These are phyloP conservation scores for Diceros bicornis DNA, from an alignment of 2,797 vertebrate genomes.

Conservation along the genomic window DNA sequence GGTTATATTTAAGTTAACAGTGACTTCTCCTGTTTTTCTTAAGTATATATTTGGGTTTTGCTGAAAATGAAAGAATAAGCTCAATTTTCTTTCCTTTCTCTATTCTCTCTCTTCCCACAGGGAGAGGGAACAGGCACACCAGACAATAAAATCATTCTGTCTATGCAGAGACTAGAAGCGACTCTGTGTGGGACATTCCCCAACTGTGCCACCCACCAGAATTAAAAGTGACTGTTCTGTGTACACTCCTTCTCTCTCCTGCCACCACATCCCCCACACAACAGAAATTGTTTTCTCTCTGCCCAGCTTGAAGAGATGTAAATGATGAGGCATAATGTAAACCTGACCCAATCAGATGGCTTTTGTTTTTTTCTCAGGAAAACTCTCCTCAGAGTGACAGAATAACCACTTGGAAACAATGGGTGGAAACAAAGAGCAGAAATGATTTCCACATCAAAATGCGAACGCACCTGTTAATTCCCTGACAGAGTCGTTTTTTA, in stretches of 20 bases:
- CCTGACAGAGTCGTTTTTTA: constrained; percentile 64
- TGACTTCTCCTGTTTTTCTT: constrained; percentile 45
- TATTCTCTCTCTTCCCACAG: background rate
- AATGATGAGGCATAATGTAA: constrained; percentile 62
- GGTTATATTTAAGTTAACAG: background rate
- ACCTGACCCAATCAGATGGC: constrained; percentile 69
- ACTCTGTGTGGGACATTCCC: background rate
- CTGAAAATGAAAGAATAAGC: constrained; percentile 50
- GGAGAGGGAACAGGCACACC: background rate
- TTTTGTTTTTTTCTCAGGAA: constrained; percentile 60
- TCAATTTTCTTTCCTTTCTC: constrained; percentile 54
- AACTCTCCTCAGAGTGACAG: background rate
- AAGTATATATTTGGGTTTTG: constrained; percentile 36
- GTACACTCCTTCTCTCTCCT: background rate
- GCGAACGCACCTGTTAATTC: constrained; percentile 5
- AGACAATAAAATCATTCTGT: background rate
- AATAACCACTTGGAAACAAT: constrained; percentile 63
- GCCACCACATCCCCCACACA: background rate
- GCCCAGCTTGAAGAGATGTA: constrained; percentile 9
- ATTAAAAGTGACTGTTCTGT: constrained; percentile 52
- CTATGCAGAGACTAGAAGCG: background rate
- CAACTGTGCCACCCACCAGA: background rate
- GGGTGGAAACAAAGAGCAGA: constrained; percentile 62
- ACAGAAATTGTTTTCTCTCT: background rate
- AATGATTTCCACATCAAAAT: constrained; percentile 70